Percentiles rank a stretch among this genome's conserved stretches.
phyloP scores from a whole-genome alignment of 2,113 vertebrate species.

The Rynchops niger region DNA sequence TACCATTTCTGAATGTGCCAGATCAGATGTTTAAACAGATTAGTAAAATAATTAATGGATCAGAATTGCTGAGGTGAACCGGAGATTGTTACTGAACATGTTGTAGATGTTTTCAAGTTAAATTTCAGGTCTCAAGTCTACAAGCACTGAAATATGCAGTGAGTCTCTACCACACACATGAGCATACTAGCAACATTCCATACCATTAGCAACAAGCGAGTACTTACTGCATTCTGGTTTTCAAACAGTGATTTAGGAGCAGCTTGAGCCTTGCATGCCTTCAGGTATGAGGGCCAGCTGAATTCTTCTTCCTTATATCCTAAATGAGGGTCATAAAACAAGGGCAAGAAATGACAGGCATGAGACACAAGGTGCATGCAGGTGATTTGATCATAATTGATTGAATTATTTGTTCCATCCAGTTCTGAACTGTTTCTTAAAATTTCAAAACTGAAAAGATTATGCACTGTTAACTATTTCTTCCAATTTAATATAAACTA shows the following conservation, averaged over 20 bases:
- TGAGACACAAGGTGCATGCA: background rate
- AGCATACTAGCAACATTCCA: background rate
- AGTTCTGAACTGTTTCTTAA: background rate
- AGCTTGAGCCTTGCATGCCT: constrained; percentile 84
- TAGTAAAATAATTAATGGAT: background rate
- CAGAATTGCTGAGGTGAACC: background rate
- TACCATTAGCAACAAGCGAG: background rate
- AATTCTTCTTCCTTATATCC: constrained; percentile 87
- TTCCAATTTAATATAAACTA: background rate
- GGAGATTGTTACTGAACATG: background rate
- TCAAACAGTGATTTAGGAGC: constrained; percentile 87
- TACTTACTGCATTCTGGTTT: constrained; percentile 86
- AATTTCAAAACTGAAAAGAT: background rate
- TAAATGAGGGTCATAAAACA: constrained; percentile 28
- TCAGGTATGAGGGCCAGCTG: constrained; percentile 84
- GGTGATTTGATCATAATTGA: background rate
- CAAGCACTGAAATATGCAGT: background rate
- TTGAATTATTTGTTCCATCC: background rate
- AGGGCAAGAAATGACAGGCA: background rate
- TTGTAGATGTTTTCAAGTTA: background rate
- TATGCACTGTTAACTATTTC: background rate
- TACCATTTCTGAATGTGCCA: background rate
- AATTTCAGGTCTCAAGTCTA: background rate
- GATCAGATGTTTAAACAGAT: background rate
- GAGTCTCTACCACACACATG: background rate